A percentile compares a stretch with the other conserved stretches of the same genome.
Conservation (phyloP, 2,113 vertebrate species). For the Myotis davidii region DNA sequence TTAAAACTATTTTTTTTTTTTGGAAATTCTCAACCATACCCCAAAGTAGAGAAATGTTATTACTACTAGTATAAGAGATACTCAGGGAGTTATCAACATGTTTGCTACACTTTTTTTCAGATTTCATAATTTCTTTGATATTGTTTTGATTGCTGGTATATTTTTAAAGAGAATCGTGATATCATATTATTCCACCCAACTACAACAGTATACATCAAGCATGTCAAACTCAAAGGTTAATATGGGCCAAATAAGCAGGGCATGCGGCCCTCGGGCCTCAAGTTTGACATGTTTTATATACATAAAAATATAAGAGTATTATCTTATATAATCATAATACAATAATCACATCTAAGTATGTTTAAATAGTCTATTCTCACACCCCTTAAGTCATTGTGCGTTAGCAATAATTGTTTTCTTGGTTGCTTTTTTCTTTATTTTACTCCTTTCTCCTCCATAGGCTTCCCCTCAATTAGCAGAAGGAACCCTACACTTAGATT, state of each 20-base stretch:
- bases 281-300: no score
- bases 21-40: background rate
- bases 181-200: conserved; percentile 3
- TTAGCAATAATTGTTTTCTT: conserved; percentile 41
- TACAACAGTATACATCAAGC: background rate
- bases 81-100: background rate
- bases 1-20: background rate
- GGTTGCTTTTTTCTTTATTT: conserved; percentile 35
- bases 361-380: conserved; percentile 35
- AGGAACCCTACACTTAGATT: conserved; percentile 38
- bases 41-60: conserved; percentile 2
- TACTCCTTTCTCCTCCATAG: conserved; percentile 10
- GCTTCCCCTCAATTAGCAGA: conserved; percentile 18
- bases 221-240: no score
- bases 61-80: background rate
- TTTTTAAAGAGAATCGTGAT: conserved; percentile 25
- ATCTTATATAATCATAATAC: background rate
- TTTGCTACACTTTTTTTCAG: background rate
- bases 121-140: background rate
- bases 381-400: background rate
- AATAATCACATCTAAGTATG: background rate
- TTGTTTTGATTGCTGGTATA: background rate
- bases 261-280: no score
- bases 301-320: background rate
- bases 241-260: no score